Conservation (phyloP, 1,140 invertebrate genomes). For the Orius insidiosus region DNA sequence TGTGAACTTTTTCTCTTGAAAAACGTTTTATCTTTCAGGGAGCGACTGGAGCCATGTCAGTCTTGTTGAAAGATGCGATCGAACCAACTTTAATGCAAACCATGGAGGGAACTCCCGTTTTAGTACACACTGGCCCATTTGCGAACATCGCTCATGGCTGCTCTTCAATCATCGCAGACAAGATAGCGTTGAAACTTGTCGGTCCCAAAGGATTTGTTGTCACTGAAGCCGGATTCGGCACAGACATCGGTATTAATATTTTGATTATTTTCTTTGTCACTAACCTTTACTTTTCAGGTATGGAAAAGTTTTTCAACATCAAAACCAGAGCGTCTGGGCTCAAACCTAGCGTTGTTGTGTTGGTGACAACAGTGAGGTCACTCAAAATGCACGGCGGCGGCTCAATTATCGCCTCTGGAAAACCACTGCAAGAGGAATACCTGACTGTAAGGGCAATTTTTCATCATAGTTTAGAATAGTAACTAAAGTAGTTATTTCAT, state of each 20-base stretch:
- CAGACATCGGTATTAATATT: constrained; percentile 63
- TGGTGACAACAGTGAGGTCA: constrained; percentile 86
- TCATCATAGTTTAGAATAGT: constrained; percentile 32
- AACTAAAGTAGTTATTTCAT: not conserved
- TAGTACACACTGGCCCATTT: constrained; percentile 95
- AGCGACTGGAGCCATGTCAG: constrained; percentile 61
- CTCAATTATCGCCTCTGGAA: constrained; percentile 67
- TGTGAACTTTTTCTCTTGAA: too few relatives aligned
- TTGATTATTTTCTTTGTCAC: constrained; percentile 2
- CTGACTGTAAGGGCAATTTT: constrained; percentile 50
- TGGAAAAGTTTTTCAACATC: constrained; percentile 99
- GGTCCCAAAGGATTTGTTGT: constrained; percentile 82
- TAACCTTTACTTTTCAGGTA: constrained; percentile 35
- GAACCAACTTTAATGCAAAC: constrained; percentile 96
- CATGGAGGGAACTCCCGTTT: constrained; percentile 83
- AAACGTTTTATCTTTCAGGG: constrained; percentile 15
- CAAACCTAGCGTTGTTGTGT: constrained; percentile 74
- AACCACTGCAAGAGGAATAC: constrained; percentile 70
- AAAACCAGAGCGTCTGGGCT: constrained; percentile 85
- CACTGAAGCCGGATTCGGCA: constrained; percentile 96
- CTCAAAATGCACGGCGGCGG: constrained; percentile 98
- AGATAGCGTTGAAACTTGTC: constrained; percentile 86
- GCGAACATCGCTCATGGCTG: constrained; percentile 98
- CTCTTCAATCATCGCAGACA: constrained; percentile 89
- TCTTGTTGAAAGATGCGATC: constrained; percentile 87